phyloP scores from a whole-genome alignment of 2,888 invertebrate genomes.

The Rhopalosiphum nymphaeae region DNA sequence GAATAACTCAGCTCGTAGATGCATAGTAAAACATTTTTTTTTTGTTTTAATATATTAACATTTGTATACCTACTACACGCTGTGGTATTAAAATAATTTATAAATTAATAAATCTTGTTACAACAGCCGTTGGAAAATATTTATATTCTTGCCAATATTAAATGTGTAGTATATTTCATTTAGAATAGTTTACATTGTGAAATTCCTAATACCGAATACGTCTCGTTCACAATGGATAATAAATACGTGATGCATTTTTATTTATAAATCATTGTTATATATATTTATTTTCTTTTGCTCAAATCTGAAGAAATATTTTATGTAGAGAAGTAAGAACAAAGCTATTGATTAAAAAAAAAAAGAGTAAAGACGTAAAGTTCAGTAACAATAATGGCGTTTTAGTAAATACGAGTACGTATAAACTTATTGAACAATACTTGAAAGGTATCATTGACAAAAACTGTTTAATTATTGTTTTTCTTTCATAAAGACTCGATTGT shows the following conservation, averaged over 20 bases:
- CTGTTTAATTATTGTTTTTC: slow-evolving; percentile 10
- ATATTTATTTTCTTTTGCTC: background rate
- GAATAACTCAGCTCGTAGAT: background rate
- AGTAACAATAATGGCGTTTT: background rate
- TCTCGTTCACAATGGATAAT: background rate
- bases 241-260: background rate
- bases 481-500: background rate
- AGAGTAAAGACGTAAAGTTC: background rate
- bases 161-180: slow-evolving; percentile 26
- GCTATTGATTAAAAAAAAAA: background rate
- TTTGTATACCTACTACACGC: background rate
- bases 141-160: slow-evolving; percentile 28
- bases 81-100: slow-evolving; percentile 26
- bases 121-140: background rate
- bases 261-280: background rate
- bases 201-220: background rate
- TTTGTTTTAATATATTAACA: background rate
- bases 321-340: background rate
- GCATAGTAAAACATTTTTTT: background rate
- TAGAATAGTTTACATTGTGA: background rate
- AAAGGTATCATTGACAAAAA: background rate
- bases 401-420: background rate
- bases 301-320: background rate
- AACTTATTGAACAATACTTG: background rate
- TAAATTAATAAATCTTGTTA: slow-evolving; percentile 29